A percentile compares a stretch with the other conserved stretches of the same genome.
phyloP scores from a whole-genome alignment of 2,888 invertebrate genomes.

The Melitaea athalia region DNA sequence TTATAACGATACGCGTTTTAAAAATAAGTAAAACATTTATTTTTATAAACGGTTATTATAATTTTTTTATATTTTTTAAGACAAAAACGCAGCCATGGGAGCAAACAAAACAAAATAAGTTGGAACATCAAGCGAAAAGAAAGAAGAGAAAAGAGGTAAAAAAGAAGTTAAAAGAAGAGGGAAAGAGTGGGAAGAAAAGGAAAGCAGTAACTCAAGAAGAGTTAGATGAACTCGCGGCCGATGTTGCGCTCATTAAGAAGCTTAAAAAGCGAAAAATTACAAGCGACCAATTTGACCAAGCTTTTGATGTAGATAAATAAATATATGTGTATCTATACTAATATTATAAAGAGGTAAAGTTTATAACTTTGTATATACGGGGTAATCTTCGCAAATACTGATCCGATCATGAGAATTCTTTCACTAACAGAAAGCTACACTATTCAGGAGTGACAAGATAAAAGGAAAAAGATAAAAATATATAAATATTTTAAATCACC shows the following conservation, averaged over 20 bases:
- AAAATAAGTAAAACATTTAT: no score
- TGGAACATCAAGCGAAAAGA: conserved; percentile 84
- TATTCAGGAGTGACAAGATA: no score
- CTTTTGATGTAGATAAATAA: conserved; percentile 79
- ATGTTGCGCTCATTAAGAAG: conserved; percentile 92
- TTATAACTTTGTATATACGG: no score
- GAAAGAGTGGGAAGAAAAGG: conserved; percentile 66
- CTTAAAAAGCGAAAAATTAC: conserved; percentile 91
- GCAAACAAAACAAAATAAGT: conserved; percentile 87
- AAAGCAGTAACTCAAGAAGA: conserved; percentile 86
- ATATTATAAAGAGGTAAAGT: no score
- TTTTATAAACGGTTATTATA: neutral
- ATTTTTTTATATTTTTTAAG: conserved; percentile 49
- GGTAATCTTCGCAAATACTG: no score
- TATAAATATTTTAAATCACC: no score
- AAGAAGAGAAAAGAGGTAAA: conserved; percentile 84
- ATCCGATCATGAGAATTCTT: no score
- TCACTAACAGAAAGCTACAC: no score
- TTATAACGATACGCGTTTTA: no score
- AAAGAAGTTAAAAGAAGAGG: conserved; percentile 73
- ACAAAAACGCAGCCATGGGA: conserved; percentile 88
- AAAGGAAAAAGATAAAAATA: no score
- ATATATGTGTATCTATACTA: conserved; percentile 26
- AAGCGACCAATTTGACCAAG: conserved; percentile 85
- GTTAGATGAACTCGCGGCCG: conserved; percentile 88